A percentile compares a stretch with the other conserved stretches of the same genome.
These are phyloP conservation scores for Pseudorhiza aurosa DNA, from an alignment of 30 jellyfish, hydroid and myxozoan species.

Conservation along the genomic window DNA sequence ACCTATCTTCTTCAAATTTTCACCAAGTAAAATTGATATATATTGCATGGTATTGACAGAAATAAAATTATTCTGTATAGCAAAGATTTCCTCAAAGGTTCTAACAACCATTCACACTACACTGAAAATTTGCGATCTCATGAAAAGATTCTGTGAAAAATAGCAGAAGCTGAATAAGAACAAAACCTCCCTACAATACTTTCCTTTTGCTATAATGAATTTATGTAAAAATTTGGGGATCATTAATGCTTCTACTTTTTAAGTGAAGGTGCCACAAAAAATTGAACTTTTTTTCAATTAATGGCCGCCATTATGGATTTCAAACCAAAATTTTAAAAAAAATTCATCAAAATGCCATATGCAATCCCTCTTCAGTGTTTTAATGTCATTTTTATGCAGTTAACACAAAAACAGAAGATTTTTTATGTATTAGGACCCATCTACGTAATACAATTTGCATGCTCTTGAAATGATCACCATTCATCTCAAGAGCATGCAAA, in stretches of 20 bases:
- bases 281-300: neutral
- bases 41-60: neutral
- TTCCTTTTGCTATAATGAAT: neutral
- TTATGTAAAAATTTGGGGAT: neutral
- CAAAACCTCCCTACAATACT: neutral
- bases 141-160: neutral
- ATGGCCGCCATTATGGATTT: constrained; percentile 18
- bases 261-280: neutral
- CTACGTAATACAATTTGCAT: no score
- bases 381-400: neutral
- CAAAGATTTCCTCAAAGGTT: neutral
- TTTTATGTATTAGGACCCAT: no score
- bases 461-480: no score
- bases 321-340: neutral
- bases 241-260: neutral
- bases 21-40: neutral
- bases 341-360: neutral
- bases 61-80: neutral
- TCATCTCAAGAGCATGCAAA: no score
- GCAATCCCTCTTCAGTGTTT: neutral
- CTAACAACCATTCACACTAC: neutral
- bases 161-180: neutral
- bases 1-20: neutral
- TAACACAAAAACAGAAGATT: no score
- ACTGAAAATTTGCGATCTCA: neutral